Conservation (phyloP, 2,888 invertebrate genomes). For the Hylaea fasciaria region DNA sequence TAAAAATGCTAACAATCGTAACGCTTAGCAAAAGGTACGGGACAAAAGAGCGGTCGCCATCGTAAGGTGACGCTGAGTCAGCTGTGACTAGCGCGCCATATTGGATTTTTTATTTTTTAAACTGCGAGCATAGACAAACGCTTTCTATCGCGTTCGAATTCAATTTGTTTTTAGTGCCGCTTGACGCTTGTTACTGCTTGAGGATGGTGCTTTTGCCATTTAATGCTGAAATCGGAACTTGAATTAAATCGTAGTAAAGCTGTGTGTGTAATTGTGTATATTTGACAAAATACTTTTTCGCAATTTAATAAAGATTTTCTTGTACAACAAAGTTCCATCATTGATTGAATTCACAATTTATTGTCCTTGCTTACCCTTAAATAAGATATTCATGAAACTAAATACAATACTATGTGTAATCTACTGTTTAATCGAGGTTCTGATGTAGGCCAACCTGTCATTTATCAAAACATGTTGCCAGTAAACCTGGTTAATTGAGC, state of each 20-base stretch:
- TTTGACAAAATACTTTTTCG: not conserved
- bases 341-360: not conserved
- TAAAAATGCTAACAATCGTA: slow-evolving; percentile 55
- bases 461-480: slow-evolving; percentile 43
- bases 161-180: slow-evolving; percentile 56
- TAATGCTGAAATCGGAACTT: slow-evolving; percentile 25
- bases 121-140: slow-evolving; percentile 63
- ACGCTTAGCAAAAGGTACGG: slow-evolving; percentile 55
- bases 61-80: slow-evolving; percentile 76
- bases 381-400: slow-evolving; percentile 1
- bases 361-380: not conserved
- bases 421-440: slow-evolving; percentile 25
- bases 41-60: slow-evolving; percentile 57
- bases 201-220: slow-evolving; percentile 35
- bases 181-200: slow-evolving; percentile 44
- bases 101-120: slow-evolving; percentile 72
- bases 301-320: not conserved
- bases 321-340: too few relatives aligned
- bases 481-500: slow-evolving; percentile 44
- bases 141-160: slow-evolving; percentile 55
- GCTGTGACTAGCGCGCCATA: slow-evolving; percentile 72
- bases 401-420: slow-evolving; percentile 12
- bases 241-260: slow-evolving; percentile 1
- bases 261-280: not conserved
- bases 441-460: slow-evolving; percentile 32